Percentiles rank a stretch among this genome's conserved stretches.
phyloP scores from a whole-genome alignment of 2,113 vertebrate species.

The Piaya cayana region DNA sequence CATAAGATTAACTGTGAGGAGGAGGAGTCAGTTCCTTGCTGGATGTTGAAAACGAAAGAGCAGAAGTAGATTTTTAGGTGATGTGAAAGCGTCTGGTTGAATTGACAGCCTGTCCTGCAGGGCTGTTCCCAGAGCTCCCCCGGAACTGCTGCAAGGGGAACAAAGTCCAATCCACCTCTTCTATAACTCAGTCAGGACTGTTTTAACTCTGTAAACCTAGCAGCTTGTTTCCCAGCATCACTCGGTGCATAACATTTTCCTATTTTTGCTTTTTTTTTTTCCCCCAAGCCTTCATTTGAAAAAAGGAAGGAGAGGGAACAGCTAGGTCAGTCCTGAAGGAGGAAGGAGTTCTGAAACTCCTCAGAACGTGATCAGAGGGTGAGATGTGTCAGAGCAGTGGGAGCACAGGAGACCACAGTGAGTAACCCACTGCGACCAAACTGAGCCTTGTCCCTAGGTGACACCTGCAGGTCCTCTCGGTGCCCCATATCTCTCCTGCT shows the following conservation, averaged over 20 bases:
- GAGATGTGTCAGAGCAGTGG: background rate
- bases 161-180: background rate
- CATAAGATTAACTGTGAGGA: background rate
- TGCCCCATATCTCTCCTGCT: background rate
- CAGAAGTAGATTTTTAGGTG: background rate
- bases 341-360: background rate
- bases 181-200: background rate
- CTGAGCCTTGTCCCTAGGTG: background rate
- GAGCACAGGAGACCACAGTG: background rate
- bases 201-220: background rate
- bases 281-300: background rate
- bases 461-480: background rate
- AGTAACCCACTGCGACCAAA: background rate
- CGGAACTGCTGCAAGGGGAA: background rate
- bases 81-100: background rate
- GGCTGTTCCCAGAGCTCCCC: background rate
- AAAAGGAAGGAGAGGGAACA: background rate
- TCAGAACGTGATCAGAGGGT: rapidly evolving
- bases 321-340: background rate
- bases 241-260: background rate
- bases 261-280: background rate
- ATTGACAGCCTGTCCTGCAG: background rate
- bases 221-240: background rate
- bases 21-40: background rate
- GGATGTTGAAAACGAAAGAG: background rate